Conservation (phyloP, 2,888 invertebrate genomes). For the Andricus quercusramuli region DNA sequence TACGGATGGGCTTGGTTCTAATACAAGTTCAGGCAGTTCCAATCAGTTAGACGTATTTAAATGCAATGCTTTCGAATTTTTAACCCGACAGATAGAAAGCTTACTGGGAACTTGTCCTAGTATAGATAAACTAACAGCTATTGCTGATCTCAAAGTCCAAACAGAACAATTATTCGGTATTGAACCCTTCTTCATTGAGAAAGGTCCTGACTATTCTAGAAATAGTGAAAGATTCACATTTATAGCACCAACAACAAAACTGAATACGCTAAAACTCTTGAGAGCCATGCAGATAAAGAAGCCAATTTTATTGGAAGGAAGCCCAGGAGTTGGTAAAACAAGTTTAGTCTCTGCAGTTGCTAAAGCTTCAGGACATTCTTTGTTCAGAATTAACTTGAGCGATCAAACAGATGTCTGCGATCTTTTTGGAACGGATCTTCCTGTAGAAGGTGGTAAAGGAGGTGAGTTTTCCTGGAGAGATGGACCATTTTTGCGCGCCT, state of each 20-base stretch:
- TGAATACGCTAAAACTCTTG: slow-evolving; percentile 91
- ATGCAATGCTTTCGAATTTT: slow-evolving; percentile 81
- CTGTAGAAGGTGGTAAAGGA: slow-evolving; percentile 90
- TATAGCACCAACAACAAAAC: slow-evolving; percentile 87
- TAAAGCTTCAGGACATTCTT: slow-evolving; percentile 88
- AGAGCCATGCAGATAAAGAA: slow-evolving; percentile 94
- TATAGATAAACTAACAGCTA: slow-evolving; percentile 44
- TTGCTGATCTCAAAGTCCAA: slow-evolving; percentile 56
- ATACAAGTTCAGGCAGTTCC: slow-evolving; percentile 86
- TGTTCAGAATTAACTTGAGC: slow-evolving; percentile 97
- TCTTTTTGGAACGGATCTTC: slow-evolving; percentile 98
- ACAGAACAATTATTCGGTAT: slow-evolving; percentile 84
- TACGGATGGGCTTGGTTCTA: slow-evolving; percentile 93
- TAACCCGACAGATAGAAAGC: slow-evolving; percentile 80
- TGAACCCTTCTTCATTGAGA: slow-evolving; percentile 87
- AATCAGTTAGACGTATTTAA: slow-evolving; percentile 75
- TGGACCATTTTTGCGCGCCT: slow-evolving; percentile 95
- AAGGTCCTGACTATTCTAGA: slow-evolving; percentile 75
- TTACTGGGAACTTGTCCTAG: slow-evolving; percentile 50
- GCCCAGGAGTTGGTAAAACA: slow-evolving; percentile 99
- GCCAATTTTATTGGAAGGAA: slow-evolving; percentile 96
- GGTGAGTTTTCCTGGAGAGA: slow-evolving; percentile 98
- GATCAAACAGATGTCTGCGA: slow-evolving; percentile 99
- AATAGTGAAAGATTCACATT: slow-evolving; percentile 83
- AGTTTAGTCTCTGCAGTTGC: slow-evolving; percentile 95